Evolutionary conservation across 2,888 invertebrate genomes (phyloP).

Genomic region (Apotomis betuletana): DNA sequence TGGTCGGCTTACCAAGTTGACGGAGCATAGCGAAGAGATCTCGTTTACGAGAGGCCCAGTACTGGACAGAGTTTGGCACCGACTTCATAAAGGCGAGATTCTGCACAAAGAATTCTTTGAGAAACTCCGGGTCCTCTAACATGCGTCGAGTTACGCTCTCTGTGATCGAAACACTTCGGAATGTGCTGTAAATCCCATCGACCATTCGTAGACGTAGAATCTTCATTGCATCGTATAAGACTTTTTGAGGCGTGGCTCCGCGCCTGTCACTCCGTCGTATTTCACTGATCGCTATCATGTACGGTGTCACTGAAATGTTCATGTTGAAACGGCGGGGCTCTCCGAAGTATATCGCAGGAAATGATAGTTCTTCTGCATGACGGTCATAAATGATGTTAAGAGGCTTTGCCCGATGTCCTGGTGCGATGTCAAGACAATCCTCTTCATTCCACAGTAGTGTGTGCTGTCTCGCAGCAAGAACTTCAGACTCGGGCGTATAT

Average conservation of each 20-base stretch:
- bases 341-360: constrained; percentile 64
- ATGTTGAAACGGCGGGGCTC: constrained; percentile 52
- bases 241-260: constrained; percentile 56
- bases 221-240: constrained; percentile 66
- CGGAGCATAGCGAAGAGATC: constrained; percentile 57
- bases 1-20: constrained; percentile 57
- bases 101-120: constrained; percentile 50
- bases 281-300: constrained; percentile 62
- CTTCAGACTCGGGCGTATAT: constrained; percentile 47
- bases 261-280: constrained; percentile 60
- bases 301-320: constrained; percentile 55
- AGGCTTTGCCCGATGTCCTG: constrained; percentile 52
- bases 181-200: constrained; percentile 49
- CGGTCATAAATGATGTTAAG: constrained; percentile 58
- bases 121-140: constrained; percentile 53
- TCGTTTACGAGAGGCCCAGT: constrained; percentile 58
- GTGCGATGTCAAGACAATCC: constrained; percentile 52
- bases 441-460: constrained; percentile 57
- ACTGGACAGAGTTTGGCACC: constrained; percentile 62
- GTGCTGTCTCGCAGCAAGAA: constrained; percentile 52
- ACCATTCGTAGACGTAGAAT: constrained; percentile 54
- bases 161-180: constrained; percentile 49
- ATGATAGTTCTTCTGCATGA: constrained; percentile 65
- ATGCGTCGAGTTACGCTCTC: constrained; percentile 52
- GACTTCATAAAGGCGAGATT: constrained; percentile 58